Conservation (phyloP, 2,113 vertebrate species). For the Stictonetta naevosa region DNA sequence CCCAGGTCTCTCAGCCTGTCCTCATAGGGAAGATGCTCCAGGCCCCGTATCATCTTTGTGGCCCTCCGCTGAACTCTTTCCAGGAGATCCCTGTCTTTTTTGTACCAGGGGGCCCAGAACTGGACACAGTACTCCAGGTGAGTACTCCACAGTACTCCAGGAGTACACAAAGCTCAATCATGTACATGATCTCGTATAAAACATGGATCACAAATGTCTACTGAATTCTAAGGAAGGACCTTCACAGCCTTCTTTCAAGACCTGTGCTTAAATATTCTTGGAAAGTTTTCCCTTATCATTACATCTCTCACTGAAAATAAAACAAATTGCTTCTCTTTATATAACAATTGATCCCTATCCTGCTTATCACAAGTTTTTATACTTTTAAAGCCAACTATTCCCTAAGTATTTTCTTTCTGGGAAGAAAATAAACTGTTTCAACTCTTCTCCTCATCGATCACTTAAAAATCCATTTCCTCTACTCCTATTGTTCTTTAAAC, state of each 20-base stretch:
- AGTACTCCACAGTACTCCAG: no score
- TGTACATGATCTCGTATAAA: neutral
- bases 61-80: no score
- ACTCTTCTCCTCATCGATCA: neutral
- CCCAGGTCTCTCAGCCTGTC: no score
- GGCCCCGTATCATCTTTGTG: no score
- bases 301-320: neutral
- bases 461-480: neutral
- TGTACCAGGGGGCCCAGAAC: no score
- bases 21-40: no score
- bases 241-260: neutral
- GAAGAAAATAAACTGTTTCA: neutral
- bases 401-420: neutral
- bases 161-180: neutral
- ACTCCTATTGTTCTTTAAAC: neutral
- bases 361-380: neutral
- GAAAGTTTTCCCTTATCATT: neutral
- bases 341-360: neutral
- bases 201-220: neutral
- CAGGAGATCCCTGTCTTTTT: no score
- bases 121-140: no score
- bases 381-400: neutral
- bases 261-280: neutral
- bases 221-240: neutral
- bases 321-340: neutral